Evolutionary conservation across 1,140 invertebrate species (phyloP).

Genomic region (Spodoptera litura): DNA sequence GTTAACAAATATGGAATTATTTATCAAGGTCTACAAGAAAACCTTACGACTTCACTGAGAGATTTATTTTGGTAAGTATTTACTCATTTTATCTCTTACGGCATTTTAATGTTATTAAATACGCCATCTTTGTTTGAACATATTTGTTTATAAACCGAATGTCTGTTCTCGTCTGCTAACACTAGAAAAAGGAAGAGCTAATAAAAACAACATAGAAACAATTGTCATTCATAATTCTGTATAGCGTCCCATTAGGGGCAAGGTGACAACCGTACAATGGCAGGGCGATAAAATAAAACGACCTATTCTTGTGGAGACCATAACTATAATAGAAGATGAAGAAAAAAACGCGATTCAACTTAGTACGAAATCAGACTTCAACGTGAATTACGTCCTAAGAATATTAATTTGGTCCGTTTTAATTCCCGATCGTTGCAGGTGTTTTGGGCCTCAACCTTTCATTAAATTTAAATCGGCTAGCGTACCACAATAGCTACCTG

Average conservation of each 20-base stretch:
- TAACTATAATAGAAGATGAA: constrained; percentile 56
- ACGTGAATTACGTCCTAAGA: constrained; percentile 52
- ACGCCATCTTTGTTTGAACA: neutral
- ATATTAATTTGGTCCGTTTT: constrained; percentile 64
- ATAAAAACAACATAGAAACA: constrained; percentile 33
- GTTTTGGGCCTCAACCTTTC: constrained; percentile 48
- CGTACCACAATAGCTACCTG: constrained; percentile 41
- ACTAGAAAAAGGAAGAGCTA: constrained; percentile 12
- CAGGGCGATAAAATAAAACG: constrained; percentile 53
- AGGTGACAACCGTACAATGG: constrained; percentile 57
- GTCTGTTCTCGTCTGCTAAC: neutral
- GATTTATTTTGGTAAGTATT: neutral
- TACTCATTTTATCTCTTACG: constrained; percentile 1
- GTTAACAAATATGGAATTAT: constrained; percentile 1
- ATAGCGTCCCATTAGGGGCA: constrained; percentile 41
- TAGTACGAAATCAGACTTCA: constrained; percentile 36
- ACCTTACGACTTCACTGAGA: neutral
- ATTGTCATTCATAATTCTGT: constrained; percentile 39
- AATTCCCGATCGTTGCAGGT: constrained; percentile 55
- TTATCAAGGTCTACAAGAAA: neutral
- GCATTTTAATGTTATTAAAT: neutral
- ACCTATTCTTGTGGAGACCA: constrained; percentile 42
- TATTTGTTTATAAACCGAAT: neutral
- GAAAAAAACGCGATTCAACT: constrained; percentile 17
- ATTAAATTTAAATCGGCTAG: constrained; percentile 51